Evolutionary conservation across 2,113 vertebrate species (phyloP), one percentile per base, ranked within the genome.

Genomic region (Fregetta grallaria): DNA sequence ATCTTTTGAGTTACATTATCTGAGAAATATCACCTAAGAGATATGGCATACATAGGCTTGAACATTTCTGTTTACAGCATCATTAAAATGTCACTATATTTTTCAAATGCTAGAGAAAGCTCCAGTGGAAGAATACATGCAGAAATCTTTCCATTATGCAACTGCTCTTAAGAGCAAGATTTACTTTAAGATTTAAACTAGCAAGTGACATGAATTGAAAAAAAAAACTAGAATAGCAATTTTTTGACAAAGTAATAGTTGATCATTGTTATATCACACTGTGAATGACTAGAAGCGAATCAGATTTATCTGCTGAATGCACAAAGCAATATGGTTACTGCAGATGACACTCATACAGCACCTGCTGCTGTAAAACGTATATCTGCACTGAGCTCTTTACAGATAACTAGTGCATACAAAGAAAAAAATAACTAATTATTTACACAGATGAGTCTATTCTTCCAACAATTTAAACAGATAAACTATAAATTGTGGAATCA

Each of bases 41-140:
- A 89, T 47, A 44, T 0, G 23, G 68, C 62, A 81, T 40, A 58
- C 49, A 67, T 13, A 78, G 79, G 23, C 61, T 80, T 36, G 47
- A 88, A 81, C 59, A 49, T 47, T 92, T 90, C 92, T 94, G 56
- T 95, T 96, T 88, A 94, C 77, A 75, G 49, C 92, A 53, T 88
- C 88, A 73, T 97, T 92, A 96, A 96, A 97, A 86, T 84, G 86
- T 72, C 93, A 82, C 86, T 80, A 4, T 81, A 92, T 88, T 96
- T 95, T 91, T 89, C 86, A 87, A 32, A 84, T 55, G n/a, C 61
- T 75, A 61, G n/a, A 79, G 59, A 89, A 95, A 75, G 36, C 32
- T 91, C 71, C 61, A 67, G 32, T 82, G 45, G 42, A 96, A 92
- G 90, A 95, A 86, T 38, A 45, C 42, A 68, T 6, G 22, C 47